Conservation (phyloP, 2,797 vertebrate genomes). For the Galago senegalensis region DNA sequence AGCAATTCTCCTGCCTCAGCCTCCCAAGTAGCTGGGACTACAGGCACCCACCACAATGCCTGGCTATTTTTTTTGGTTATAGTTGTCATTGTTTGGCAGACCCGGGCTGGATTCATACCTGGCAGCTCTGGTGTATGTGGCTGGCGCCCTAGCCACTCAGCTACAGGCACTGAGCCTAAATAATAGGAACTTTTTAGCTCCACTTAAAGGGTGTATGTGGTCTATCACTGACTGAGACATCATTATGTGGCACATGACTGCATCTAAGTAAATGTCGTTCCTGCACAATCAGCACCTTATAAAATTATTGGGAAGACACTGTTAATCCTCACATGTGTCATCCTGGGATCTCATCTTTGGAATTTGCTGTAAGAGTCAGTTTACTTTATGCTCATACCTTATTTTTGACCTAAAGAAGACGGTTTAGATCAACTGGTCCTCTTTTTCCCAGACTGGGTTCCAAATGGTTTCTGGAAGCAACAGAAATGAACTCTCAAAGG, state of each 20-base stretch:
- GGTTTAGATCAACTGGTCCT: background rate
- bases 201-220: background rate
- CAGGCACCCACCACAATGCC: too few species aligned
- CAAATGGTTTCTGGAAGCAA: background rate
- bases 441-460: background rate
- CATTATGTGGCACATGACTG: background rate
- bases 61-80: too few species aligned
- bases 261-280: background rate
- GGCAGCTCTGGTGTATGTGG: too few species aligned
- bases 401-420: slow-evolving; percentile 33
- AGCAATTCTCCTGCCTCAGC: too few species aligned
- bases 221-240: background rate
- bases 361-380: background rate
- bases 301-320: background rate
- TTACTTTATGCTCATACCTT: background rate
- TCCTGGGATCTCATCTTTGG: background rate
- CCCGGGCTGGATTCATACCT: too few species aligned
- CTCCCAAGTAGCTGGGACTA: too few species aligned
- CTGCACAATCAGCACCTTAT: slow-evolving; percentile 6
- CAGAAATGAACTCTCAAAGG: background rate
- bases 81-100: too few species aligned
- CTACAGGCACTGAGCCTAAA: background rate
- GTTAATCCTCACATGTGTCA: background rate
- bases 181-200: background rate
- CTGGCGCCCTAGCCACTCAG: too few species aligned